Conservation (phyloP, 2,888 invertebrate species). For the Drosophila helvetica region DNA sequence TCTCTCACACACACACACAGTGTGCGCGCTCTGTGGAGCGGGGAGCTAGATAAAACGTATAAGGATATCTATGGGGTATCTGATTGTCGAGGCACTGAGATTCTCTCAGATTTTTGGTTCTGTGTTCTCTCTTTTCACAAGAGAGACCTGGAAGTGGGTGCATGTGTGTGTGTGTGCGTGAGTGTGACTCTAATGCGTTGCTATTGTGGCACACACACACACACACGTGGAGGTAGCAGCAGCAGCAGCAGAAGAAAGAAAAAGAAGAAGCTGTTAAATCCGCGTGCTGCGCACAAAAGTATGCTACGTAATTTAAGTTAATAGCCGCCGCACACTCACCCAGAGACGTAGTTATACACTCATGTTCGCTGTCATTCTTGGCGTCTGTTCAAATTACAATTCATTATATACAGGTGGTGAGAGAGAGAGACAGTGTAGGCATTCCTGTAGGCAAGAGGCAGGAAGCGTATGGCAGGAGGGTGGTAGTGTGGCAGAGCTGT, state of each 20-base stretch:
- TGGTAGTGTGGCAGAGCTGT: neutral
- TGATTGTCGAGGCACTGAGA: neutral
- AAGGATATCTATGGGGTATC: too few relatives aligned
- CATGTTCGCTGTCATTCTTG: slow-evolving; percentile 30
- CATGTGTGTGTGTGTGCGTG: slow-evolving; percentile 17
- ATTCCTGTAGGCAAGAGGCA: neutral
- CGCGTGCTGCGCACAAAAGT: slow-evolving; percentile 61
- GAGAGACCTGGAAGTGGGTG: neutral
- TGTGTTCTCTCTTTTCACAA: neutral
- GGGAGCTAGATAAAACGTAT: too few relatives aligned
- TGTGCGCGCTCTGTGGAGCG: too few relatives aligned
- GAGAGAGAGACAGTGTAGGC: slow-evolving; percentile 1
- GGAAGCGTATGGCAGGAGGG: neutral
- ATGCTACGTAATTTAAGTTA: slow-evolving; percentile 75
- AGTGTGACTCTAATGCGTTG: slow-evolving; percentile 36
- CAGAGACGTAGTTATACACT: neutral
- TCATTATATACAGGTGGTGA: slow-evolving; percentile 63
- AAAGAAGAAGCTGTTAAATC: slow-evolving; percentile 41
- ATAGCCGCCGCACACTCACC: slow-evolving; percentile 51
- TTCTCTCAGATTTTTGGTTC: neutral
- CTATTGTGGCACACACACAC: slow-evolving; percentile 28
- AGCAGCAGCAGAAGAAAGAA: slow-evolving; percentile 3
- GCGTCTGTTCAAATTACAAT: slow-evolving; percentile 74
- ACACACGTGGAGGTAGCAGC: neutral
- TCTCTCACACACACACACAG: too few relatives aligned